Percentiles rank a stretch among this genome's conserved stretches.
Evolutionary conservation across 2,888 invertebrate genomes (phyloP).

Genomic region (Orchestes rusci): DNA sequence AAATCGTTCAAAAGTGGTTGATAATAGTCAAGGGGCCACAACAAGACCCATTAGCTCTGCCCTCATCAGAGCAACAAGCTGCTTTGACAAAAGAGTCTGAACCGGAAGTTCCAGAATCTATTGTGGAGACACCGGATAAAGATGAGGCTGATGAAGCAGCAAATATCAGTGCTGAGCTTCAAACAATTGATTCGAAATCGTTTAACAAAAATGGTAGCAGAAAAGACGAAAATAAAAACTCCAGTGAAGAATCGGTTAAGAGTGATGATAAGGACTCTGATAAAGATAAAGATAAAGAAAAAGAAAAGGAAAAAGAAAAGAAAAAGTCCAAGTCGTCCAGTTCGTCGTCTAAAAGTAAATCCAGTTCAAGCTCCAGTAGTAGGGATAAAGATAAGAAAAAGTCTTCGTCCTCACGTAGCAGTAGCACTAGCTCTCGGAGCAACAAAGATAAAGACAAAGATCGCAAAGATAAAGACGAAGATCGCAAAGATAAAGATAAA

Average conservation of each 20-base stretch:
- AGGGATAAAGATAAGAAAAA: slow-evolving; percentile 12
- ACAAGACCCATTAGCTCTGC: too few species aligned
- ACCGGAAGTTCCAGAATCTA: not conserved
- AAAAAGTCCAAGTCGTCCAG: too few species aligned
- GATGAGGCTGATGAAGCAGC: not conserved
- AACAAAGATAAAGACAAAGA: slow-evolving; percentile 38
- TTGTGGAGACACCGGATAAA: too few species aligned
- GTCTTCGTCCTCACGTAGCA: slow-evolving; percentile 28
- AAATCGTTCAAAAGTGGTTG: slow-evolving; percentile 84
- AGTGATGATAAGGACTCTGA: slow-evolving; percentile 20
- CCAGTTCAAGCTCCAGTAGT: not conserved
- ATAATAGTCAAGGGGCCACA: slow-evolving; percentile 74
- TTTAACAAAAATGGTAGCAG: not conserved
- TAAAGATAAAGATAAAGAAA: slow-evolving; percentile 10
- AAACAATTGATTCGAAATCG: not conserved
- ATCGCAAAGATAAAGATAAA: slow-evolving; percentile 13
- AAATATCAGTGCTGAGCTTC: not conserved
- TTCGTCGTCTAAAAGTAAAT: too few species aligned
- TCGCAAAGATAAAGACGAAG: slow-evolving; percentile 21
- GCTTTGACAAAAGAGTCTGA: not conserved
- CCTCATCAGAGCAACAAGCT: not conserved
- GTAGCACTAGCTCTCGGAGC: slow-evolving; percentile 34
- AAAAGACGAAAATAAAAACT: slow-evolving; percentile 1
- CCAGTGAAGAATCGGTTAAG: slow-evolving; percentile 9
- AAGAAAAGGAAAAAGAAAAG: slow-evolving; percentile 2